Percentiles rank a stretch among this genome's conserved stretches.
Evolutionary conservation across 1,140 invertebrate species (phyloP).

Genomic region (Pachyrhynchus sulphureomaculatus): DNA sequence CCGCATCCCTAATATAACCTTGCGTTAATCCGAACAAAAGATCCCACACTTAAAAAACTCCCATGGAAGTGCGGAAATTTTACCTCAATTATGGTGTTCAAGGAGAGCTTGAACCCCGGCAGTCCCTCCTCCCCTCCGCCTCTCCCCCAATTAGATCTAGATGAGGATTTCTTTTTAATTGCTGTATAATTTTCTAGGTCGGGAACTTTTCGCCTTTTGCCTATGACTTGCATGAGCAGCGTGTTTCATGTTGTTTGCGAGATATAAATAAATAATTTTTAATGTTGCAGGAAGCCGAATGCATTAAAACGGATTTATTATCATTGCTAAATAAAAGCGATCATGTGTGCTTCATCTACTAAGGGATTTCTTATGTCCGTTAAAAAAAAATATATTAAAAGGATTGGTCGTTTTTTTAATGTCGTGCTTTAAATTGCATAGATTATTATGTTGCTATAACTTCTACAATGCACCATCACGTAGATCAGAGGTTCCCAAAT

Average conservation of each 20-base stretch:
- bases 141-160: conserved; percentile 10
- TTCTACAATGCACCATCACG: too few species aligned
- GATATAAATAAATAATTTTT: too few species aligned
- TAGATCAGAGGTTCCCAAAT: too few species aligned
- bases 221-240: background rate
- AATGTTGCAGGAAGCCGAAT: too few species aligned
- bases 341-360: too few species aligned
- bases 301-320: too few species aligned
- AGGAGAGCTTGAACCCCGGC: conserved; percentile 32
- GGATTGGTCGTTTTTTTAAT: too few species aligned
- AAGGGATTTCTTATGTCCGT: too few species aligned
- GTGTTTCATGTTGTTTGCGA: background rate
- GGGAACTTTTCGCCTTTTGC: conserved; percentile 9
- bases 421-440: too few species aligned
- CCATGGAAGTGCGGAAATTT: conserved; percentile 35
- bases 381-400: too few species aligned
- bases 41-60: conserved; percentile 30
- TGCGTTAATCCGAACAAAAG: conserved; percentile 30
- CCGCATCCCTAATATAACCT: conserved; percentile 2
- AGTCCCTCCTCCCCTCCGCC: background rate
- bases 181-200: conserved; percentile 34
- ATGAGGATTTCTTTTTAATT: conserved; percentile 36
- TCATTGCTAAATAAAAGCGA: too few species aligned
- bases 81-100: conserved; percentile 32
- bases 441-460: too few species aligned